A percentile compares a stretch with the other conserved stretches of the same genome.
Evolutionary conservation across 92 coral and sea anemone genomes (phyloP).

Genomic region (Actinernus sp.): DNA sequence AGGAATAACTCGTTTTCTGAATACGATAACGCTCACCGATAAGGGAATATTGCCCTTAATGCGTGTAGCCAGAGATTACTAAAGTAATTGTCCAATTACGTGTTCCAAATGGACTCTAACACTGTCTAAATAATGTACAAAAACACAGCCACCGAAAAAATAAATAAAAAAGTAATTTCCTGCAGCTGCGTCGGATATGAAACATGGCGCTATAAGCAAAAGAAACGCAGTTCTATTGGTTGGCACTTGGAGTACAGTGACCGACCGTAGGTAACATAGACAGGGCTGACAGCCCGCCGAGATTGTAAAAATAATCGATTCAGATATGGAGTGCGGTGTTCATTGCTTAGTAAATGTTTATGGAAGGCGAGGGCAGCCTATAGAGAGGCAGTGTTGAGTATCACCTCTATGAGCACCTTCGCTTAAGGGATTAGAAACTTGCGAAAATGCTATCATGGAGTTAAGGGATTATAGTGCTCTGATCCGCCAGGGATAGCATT

Average conservation of each 20-base stretch:
- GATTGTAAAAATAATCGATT: background rate
- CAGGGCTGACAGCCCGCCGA: background rate
- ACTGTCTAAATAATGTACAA: background rate
- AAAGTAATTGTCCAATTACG: background rate
- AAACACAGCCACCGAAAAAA: background rate
- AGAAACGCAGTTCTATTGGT: background rate
- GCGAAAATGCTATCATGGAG: no score
- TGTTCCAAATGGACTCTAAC: background rate
- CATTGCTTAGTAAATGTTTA: no score
- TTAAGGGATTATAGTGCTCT: no score
- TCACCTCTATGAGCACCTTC: no score
- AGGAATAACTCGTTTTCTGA: no score
- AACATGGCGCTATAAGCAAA: background rate
- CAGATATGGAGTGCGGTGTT: no score
- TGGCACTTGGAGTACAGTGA: background rate
- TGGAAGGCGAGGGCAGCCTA: no score
- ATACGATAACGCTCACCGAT: no score
- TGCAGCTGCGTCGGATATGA: background rate
- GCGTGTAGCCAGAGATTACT: constrained; percentile 3
- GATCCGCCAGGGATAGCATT: no score
- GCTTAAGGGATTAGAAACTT: no score
- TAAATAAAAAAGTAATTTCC: background rate
- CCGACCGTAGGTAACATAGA: background rate
- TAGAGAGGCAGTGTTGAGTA: no score
- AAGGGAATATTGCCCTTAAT: background rate